These are phyloP conservation scores for Echinarachnius parma DNA, from an alignment of 53 echinoderm and acorn worm species.

Conservation along the genomic window DNA sequence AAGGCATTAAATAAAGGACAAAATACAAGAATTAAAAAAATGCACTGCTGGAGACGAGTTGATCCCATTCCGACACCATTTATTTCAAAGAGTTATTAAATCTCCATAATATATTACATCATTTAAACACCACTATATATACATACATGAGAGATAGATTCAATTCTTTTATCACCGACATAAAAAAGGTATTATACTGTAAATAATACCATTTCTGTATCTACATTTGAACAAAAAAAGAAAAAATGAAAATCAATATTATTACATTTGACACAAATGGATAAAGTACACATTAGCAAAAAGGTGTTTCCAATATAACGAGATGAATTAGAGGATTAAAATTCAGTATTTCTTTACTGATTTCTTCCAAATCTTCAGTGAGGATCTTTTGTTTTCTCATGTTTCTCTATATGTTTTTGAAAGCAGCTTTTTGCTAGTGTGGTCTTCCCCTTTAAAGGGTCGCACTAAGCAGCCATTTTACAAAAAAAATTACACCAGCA, in stretches of 20 bases:
- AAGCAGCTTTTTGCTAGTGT: too few species aligned
- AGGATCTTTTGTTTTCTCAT: too few species aligned
- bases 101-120: slow-evolving; percentile 33
- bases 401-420: too few species aligned
- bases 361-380: too few species aligned
- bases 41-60: too few species aligned
- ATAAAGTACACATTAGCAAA: background rate
- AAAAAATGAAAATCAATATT: slow-evolving; percentile 24
- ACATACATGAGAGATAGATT: slow-evolving; percentile 23
- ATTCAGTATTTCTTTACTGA: too few species aligned
- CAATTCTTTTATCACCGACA: background rate
- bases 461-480: too few species aligned
- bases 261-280: slow-evolving; percentile 18
- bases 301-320: background rate
- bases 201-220: slow-evolving; percentile 32
- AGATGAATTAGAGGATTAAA: background rate
- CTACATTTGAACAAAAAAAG: slow-evolving; percentile 34
- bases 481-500: too few species aligned
- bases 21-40: too few species aligned
- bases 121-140: slow-evolving; percentile 39
- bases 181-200: slow-evolving; percentile 33
- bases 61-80: slow-evolving; percentile 41
- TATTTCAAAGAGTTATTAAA: slow-evolving; percentile 35
- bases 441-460: too few species aligned
- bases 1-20: too few species aligned